Evolutionary conservation across 2,888 invertebrate species (phyloP), one percentile per base, ranked within the genome.

Genomic region (Hybos culiciformis): DNA sequence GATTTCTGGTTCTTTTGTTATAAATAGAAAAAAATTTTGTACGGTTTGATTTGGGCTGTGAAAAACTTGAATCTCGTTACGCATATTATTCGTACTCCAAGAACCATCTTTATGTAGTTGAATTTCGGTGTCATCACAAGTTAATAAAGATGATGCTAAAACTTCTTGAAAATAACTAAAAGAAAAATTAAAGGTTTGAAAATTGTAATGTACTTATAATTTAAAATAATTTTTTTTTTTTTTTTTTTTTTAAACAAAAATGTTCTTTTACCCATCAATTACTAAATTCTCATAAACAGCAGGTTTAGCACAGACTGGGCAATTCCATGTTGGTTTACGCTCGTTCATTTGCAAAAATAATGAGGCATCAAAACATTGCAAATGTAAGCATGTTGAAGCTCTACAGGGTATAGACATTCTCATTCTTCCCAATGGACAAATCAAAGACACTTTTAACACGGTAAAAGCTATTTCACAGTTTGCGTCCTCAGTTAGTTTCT

Each of bases 321-420:
- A 98, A 56, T 83, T 80, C 97, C 98, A 98, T 1, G 94, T 94
- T 3, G 97, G 92, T 58, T 94, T 94, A 48, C 92, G 77, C 66
- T 98, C 98, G 60, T 98, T 97, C 97, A 98, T 97, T 73, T 90
- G 88, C 51, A 97, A 74, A 68, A 85, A 97, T 43, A 91, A 74
- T 15, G 83, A 83, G 0, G 94, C 94, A 70, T 98, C 98, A 68
- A 98, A 98, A 68, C 97, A 97, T 68, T 98, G 97, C 55, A 98
- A 72, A 69, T 98, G 98, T 20, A 80, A 80, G 60, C 98, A 98
- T n/a, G 84, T 83, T 42, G 81, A 81, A 2, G 94, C 77, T 43
- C 66, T 63, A 61, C 91, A 91, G 1, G 96, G 94, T 33, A 87
- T 83, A 18, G 77, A 73, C 86, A 87, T 88, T 50, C 83, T 73